Evolutionary conservation across 1,140 invertebrate species (phyloP).

Genomic region (Pogonognathellus flavescens): DNA sequence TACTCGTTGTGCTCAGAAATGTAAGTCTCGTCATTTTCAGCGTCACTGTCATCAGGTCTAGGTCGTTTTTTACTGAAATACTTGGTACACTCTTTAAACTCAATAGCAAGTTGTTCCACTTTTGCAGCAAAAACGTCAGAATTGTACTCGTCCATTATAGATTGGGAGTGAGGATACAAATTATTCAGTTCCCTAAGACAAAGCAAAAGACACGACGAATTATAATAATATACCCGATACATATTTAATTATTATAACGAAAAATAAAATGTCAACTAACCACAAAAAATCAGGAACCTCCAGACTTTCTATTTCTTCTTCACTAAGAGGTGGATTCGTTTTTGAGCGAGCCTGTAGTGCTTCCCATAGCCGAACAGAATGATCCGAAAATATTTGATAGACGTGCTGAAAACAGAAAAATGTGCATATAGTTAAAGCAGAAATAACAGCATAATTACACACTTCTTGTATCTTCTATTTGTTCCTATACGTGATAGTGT

Average conservation of each 20-base stretch:
- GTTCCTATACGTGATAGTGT: no score
- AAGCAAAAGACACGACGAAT: neutral
- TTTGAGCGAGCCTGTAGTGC: constrained; percentile 23
- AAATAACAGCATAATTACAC: no score
- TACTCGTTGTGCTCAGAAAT: constrained; percentile 5
- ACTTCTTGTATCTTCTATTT: no score
- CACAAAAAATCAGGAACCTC: constrained; percentile 39
- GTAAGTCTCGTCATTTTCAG: constrained; percentile 42
- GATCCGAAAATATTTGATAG: constrained; percentile 48
- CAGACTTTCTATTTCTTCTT: constrained; percentile 16
- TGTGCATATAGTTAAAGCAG: neutral
- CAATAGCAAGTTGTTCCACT: constrained; percentile 6
- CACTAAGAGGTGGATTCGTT: constrained; percentile 3
- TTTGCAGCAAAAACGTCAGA: constrained; percentile 26
- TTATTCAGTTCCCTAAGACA: constrained; percentile 40
- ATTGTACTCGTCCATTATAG: constrained; percentile 36
- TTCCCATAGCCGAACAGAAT: constrained; percentile 5
- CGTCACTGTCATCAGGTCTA: constrained; percentile 27
- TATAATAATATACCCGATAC: no score
- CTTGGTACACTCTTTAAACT: constrained; percentile 27
- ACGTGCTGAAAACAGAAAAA: constrained; percentile 17
- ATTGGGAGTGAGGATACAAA: constrained; percentile 32
- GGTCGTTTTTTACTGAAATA: constrained; percentile 26
- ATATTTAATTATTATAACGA: no score
- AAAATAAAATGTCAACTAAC: no score